Conservation (phyloP, 2,888 invertebrate species). For the Bellardia bayeri region DNA sequence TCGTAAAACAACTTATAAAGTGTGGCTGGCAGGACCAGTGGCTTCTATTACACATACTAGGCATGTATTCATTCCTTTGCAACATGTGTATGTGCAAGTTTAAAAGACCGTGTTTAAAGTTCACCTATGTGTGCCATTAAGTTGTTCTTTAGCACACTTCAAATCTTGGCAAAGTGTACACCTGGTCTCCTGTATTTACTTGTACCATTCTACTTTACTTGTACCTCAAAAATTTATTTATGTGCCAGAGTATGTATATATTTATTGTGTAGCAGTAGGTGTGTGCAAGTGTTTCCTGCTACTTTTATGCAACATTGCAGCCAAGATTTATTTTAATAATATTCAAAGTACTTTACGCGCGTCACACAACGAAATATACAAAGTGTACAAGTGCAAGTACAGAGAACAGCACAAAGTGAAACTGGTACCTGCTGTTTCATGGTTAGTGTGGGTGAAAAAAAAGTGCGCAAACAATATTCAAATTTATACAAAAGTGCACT, state of each 20-base stretch:
- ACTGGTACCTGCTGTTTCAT: constrained; percentile 8
- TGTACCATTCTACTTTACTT: constrained; percentile 11
- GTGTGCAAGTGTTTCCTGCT: constrained; percentile 37
- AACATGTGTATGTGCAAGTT: too few relatives aligned
- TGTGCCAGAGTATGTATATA: constrained; percentile 26
- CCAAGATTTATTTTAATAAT: constrained; percentile 74
- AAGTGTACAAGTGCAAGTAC: neutral
- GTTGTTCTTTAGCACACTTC: constrained; percentile 56
- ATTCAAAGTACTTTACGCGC: constrained; percentile 65
- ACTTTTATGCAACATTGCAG: constrained; percentile 67
- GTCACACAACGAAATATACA: neutral
- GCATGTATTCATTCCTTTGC: neutral
- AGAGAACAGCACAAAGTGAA: neutral
- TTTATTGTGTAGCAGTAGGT: constrained; percentile 18
- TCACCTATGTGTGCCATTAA: constrained; percentile 29
- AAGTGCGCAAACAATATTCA: constrained; percentile 64
- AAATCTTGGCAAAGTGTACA: constrained; percentile 65
- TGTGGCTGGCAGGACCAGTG: constrained; percentile 34
- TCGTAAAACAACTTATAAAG: constrained; percentile 59
- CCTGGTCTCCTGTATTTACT: constrained; percentile 56
- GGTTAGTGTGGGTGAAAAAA: neutral
- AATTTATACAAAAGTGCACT: constrained; percentile 67
- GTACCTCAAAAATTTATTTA: constrained; percentile 43
- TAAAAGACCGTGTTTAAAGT: constrained; percentile 1
- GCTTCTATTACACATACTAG: constrained; percentile 15